Evolutionary conservation across 2,888 invertebrate genomes (phyloP), one percentile per base, ranked within the genome.

Genomic region (Atherix ibis): DNA sequence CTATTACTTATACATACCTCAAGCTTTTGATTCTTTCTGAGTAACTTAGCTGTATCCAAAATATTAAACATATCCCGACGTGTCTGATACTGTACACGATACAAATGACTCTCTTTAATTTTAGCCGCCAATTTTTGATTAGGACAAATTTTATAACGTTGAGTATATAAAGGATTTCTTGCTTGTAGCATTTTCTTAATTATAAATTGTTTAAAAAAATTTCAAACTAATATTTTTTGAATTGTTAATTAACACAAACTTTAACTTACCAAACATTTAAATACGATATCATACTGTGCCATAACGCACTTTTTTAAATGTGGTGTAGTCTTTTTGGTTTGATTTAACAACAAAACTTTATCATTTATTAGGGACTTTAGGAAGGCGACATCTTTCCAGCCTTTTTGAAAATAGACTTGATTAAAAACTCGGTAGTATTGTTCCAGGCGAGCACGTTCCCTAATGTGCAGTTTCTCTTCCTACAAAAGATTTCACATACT

Each of bases 121-220:
- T 43, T 41, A 5, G 44, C 39, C 29, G 45, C 42, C 3, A 49
- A 31, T 15, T 40, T 38, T 32, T 44, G 43, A 35, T 52, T 46
- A 1, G 48, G 42, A 37, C 46, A 50, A 18, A 50, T 52, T 4
- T 44, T 44, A 32, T 44, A 38, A 10, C 48, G 45, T 27, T 52
- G 41, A 4, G 46, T 50, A 35, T 56, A 58, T 30, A 56, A 40
- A 1, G 57, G 57, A 36, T 49, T 46, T 3, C 57, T 50, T 1
- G 54, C 49, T 37, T 55, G 48, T 4, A 56, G 38, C 53, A 58
- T 56, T 55, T 51, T 54, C 56, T 56, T 27, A 3, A 34, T 34
- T 22, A 8, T 22, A 22, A n/a, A n/a, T n/a, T n/a, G n/a, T n/a
- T n/a, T n/a, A n/a, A n/a, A n/a, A n/a, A n/a, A n/a, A n/a, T n/a